Evolutionary conservation across 2,797 vertebrate genomes (phyloP), one percentile per base, ranked within the genome.

Genomic region (Hippocampus kuda): DNA sequence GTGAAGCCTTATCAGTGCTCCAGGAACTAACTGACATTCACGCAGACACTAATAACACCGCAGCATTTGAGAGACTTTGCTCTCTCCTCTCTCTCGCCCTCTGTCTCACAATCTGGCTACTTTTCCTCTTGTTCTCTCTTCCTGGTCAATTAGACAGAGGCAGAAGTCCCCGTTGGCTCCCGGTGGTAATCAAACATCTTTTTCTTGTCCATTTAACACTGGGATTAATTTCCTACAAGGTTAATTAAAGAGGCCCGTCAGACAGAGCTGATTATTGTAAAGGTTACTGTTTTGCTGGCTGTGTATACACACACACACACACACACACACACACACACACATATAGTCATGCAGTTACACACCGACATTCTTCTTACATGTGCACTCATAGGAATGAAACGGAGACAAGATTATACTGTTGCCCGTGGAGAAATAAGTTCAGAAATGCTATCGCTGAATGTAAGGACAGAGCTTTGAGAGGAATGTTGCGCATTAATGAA

Each of bases 201-300:
- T 91, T 90, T 91, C 87, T 89, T 89, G 87, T 88, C 89, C 87
- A 90, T 91, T 90, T 91, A 91, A 89, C 88, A 90, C 82, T 81
- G 85, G 89, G 89, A 90, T 91, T 91, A 91, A 91, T 90, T 91
- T 91, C 87, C 88, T 87, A 87, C 86, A 89, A 91, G 89, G 89
- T 91, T 92, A 92, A 92, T 92, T 91, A 91, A 91, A 90, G 86
- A 90, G 86, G 87, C 88, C 86, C 88, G 88, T 90, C 88, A 91
- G 88, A 91, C 88, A 85, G 80, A 85, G 84, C 81, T 88, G 89
- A 91, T 92, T 89, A 90, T 89, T 84, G 88, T 85, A 90, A 90
- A 90, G 90, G 90, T 91, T 92, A 89, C 85, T 82, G 80, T 76
- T 77, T 85, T 74, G 70, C 68, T 69, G 75, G 66, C 64, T 65